These are phyloP conservation scores for Drosophila prostipennis DNA, from an alignment of 2,888 invertebrate species.

Conservation along the genomic window DNA sequence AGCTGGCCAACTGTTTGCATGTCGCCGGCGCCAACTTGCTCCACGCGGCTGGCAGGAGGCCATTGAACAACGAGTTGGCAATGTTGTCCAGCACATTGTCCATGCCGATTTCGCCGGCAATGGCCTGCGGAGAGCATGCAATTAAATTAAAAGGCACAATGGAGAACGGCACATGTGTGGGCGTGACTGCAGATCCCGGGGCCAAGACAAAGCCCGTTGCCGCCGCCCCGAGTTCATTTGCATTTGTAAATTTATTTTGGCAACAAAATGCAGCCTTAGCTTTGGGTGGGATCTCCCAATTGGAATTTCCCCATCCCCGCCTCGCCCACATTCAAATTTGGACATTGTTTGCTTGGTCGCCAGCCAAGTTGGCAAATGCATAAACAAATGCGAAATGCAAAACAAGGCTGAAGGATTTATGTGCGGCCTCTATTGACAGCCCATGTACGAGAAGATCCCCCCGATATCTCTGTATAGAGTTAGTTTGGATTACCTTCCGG, in stretches of 20 bases:
- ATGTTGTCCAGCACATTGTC: constrained; percentile 93
- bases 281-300: constrained; percentile 4
- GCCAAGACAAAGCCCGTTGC: constrained; percentile 53
- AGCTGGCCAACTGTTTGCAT: constrained; percentile 92
- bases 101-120: constrained; percentile 97
- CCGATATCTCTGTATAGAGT: neutral
- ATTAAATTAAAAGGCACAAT: constrained; percentile 74
- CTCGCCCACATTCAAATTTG: constrained; percentile 50
- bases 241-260: constrained; percentile 77
- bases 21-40: constrained; percentile 92
- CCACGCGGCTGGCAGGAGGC: constrained; percentile 93
- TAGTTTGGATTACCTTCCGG: constrained; percentile 85
- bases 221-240: constrained; percentile 62
- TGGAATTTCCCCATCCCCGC: neutral
- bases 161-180: constrained; percentile 48
- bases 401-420: constrained; percentile 77
- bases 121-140: constrained; percentile 86
- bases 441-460: constrained; percentile 4
- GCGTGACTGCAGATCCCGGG: constrained; percentile 50
- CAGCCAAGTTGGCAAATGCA: constrained; percentile 74
- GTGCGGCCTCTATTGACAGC: constrained; percentile 67
- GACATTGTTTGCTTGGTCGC: constrained; percentile 54
- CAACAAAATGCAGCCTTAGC: constrained; percentile 59
- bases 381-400: constrained; percentile 68
- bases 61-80: constrained; percentile 92